Percentiles rank a stretch among this genome's conserved stretches.
phyloP scores from a whole-genome alignment of 1,140 invertebrate genomes.

The Drosophila biarmipes region DNA sequence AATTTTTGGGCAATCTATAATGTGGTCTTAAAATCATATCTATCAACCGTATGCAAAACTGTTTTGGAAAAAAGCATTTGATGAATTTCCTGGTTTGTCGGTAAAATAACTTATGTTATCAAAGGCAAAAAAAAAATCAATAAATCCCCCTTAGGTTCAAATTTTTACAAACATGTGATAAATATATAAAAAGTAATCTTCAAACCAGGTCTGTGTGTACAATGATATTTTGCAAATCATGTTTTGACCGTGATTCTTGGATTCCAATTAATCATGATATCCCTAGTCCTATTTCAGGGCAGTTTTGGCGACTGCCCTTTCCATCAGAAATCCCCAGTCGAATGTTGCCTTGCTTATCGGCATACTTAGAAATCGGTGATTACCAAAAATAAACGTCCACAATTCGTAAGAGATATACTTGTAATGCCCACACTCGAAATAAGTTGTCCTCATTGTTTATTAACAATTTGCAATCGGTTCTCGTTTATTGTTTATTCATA shows the following conservation, averaged over 20 bases:
- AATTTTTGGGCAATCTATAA: slow-evolving; percentile 33
- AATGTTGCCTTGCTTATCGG: slow-evolving; percentile 16
- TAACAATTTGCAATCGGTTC: slow-evolving; percentile 55
- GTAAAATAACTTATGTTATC: slow-evolving; percentile 60
- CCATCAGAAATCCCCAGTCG: not conserved
- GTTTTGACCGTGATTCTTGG: slow-evolving; percentile 12
- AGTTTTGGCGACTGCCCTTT: slow-evolving; percentile 6
- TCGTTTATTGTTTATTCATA: slow-evolving; percentile 62
- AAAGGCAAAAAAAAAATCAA: slow-evolving; percentile 17
- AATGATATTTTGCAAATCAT: slow-evolving; percentile 51
- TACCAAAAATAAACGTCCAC: slow-evolving; percentile 11
- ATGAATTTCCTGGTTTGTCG: slow-evolving; percentile 59
- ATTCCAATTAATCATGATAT: slow-evolving; percentile 46
- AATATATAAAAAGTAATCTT: slow-evolving; percentile 34
- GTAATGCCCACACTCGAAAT: slow-evolving; percentile 8
- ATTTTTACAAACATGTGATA: slow-evolving; percentile 60
- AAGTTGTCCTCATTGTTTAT: slow-evolving; percentile 21
- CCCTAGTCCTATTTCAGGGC: slow-evolving; percentile 11
- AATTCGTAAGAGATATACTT: slow-evolving; percentile 9
- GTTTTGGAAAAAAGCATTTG: slow-evolving; percentile 48
- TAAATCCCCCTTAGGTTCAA: slow-evolving; percentile 43
- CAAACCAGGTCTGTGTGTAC: slow-evolving; percentile 14
- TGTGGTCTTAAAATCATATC: slow-evolving; percentile 66
- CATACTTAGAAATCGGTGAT: slow-evolving; percentile 10
- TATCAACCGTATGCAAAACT: slow-evolving; percentile 54